A percentile compares a stretch with the other conserved stretches of the same genome.
Conservation (phyloP, 2,113 vertebrate species). For the Antennarius striatus region DNA sequence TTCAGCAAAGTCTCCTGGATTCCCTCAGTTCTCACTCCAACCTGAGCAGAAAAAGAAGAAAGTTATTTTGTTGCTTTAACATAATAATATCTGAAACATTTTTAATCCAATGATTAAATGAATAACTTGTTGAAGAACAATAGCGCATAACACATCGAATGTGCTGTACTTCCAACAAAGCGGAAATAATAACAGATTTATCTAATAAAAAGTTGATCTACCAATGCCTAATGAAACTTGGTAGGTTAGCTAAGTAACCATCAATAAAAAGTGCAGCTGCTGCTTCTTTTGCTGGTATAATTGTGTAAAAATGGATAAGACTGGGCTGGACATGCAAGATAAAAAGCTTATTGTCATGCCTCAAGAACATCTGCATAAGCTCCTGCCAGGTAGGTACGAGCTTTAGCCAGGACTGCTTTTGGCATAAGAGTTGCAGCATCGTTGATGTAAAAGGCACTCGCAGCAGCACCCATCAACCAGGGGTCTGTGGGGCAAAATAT, state of each 20-base stretch:
- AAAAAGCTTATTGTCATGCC: slow-evolving; percentile 62
- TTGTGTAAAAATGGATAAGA: background rate
- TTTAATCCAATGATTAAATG: background rate
- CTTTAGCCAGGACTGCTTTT: slow-evolving; percentile 80
- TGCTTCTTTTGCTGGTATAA: too few relatives aligned
- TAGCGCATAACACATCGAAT: too few relatives aligned
- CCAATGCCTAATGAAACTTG: too few relatives aligned
- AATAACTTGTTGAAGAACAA: background rate
- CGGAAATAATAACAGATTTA: too few relatives aligned
- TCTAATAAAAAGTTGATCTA: too few relatives aligned
- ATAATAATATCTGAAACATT: background rate
- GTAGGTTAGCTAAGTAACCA: too few relatives aligned
- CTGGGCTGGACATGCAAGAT: background rate
- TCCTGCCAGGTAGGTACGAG: slow-evolving; percentile 79
- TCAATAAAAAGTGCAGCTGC: too few relatives aligned
- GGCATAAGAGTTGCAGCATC: slow-evolving; percentile 83
- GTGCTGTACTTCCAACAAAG: too few relatives aligned
- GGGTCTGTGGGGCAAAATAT: slow-evolving; percentile 63
- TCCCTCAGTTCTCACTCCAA: slow-evolving; percentile 81
- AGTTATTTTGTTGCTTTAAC: background rate
- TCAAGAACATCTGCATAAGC: slow-evolving; percentile 82
- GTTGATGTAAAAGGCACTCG: slow-evolving; percentile 80
- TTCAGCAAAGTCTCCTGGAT: slow-evolving; percentile 81
- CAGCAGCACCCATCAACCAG: slow-evolving; percentile 81
- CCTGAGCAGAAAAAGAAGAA: slow-evolving; percentile 54